Percentiles rank a stretch among this genome's conserved stretches.
phyloP scores from a whole-genome alignment of 2,113 vertebrate genomes.

The Corythornis vintsioides region DNA sequence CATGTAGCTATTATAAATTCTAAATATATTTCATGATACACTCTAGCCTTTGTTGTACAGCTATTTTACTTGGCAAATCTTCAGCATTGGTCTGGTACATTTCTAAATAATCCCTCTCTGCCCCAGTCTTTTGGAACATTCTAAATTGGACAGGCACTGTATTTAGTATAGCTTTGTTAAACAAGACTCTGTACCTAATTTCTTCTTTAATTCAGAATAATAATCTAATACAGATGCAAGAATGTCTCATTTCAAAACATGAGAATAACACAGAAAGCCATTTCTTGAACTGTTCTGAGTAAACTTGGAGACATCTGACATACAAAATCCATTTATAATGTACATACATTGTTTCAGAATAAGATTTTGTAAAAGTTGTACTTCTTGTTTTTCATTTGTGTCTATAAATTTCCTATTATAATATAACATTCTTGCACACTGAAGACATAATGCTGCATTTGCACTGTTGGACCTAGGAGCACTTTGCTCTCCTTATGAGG shows the following conservation, averaged over 20 bases:
- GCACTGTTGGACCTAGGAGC: neutral
- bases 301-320: neutral
- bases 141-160: neutral
- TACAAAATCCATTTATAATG: neutral
- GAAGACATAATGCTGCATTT: neutral
- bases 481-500: neutral
- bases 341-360: slow-evolving; percentile 7
- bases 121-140: neutral
- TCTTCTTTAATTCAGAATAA: neutral
- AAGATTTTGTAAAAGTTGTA: slow-evolving; percentile 16
- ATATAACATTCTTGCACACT: neutral
- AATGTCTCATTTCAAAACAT: neutral
- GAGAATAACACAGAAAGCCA: neutral
- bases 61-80: neutral
- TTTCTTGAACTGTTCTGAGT: neutral
- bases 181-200: neutral
- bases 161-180: neutral
- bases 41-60: neutral
- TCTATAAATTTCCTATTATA: neutral
- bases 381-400: neutral
- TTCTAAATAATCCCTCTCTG: slow-evolving; percentile 7
- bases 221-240: neutral
- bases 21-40: neutral
- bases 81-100: neutral
- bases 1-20: neutral